These are phyloP conservation scores for Zhengitettix transpicula DNA, from an alignment of 2,888 invertebrate genomes.

Conservation along the genomic window DNA sequence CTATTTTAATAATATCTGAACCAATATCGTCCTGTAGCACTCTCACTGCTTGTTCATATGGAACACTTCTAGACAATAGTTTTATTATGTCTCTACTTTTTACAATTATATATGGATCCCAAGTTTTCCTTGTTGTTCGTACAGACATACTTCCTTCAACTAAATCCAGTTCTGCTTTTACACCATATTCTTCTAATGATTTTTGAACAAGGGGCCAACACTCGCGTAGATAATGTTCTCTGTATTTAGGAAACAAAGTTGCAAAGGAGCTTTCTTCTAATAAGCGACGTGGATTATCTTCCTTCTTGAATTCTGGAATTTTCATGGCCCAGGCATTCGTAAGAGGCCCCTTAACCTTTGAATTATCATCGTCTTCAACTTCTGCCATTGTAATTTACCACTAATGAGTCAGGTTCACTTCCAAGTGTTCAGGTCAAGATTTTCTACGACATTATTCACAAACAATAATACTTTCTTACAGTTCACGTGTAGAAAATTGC, in stretches of 20 bases:
- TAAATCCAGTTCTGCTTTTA: slow-evolving; percentile 79
- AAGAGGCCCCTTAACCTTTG: slow-evolving; percentile 35
- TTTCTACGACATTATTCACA: too few relatives aligned
- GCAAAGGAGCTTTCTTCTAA: slow-evolving; percentile 92
- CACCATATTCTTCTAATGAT: slow-evolving; percentile 54
- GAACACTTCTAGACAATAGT: slow-evolving; percentile 85
- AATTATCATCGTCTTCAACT: not conserved
- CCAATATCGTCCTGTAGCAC: slow-evolving; percentile 79
- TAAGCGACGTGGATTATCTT: slow-evolving; percentile 78
- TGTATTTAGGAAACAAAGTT: slow-evolving; percentile 89
- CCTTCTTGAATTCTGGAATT: slow-evolving; percentile 71
- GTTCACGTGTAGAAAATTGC: too few relatives aligned
- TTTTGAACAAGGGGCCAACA: slow-evolving; percentile 92
- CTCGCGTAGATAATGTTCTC: slow-evolving; percentile 88
- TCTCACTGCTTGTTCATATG: slow-evolving; percentile 83
- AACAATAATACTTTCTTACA: too few relatives aligned
- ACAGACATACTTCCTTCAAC: slow-evolving; percentile 92
- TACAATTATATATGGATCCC: slow-evolving; percentile 94
- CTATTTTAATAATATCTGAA: slow-evolving; percentile 94
- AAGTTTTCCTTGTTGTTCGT: slow-evolving; percentile 86
- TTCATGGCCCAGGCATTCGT: slow-evolving; percentile 77
- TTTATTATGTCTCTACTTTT: slow-evolving; percentile 95
- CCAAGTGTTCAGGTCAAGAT: too few relatives aligned
- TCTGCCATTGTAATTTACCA: not conserved
- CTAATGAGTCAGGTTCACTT: too few relatives aligned